Evolutionary conservation across 2,113 vertebrate species (phyloP), one percentile per base, ranked within the genome.

Genomic region (Eclectus roratus): DNA sequence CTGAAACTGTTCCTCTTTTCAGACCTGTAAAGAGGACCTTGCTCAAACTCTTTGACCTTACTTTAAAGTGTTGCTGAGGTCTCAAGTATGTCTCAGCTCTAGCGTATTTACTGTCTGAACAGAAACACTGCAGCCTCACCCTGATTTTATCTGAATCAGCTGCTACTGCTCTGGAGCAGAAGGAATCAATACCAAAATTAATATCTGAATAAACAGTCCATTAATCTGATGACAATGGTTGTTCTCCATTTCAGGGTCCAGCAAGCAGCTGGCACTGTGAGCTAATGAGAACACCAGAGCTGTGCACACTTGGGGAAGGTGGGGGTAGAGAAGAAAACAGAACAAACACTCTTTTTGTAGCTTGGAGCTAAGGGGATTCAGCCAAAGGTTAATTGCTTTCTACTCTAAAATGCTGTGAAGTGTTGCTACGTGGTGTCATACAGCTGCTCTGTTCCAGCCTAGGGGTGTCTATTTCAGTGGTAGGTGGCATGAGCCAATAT

Each of bases 321-420:
- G 61, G 72, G 79, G 47, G 27, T 25, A 81, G 86, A 90, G 94
- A 95, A 86, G 94, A 94, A 95, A 97, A 91, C 84, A 92, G 94
- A 96, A 96, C 91, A 96, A 96, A 94, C 80, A 74, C 77, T 95
- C 77, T 85, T 93, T 95, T 89, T 96, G 96, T 95, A 90, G 90
- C 92, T 93, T 47, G 87, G 44, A 91, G 88, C 91, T 88, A 91
- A 92, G 86, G 88, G 91, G 94, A 97, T 97, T 97, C 96, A 97
- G 95, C 97, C 97, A 97, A 96, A 96, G 95, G 97, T 97, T 97
- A 97, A 97, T 96, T 96, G 89, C 93, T 95, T 81, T 96, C 89
- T 94, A 94, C 94, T 85, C 94, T 95, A 95, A 97, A 94, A 85
- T 96, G 91, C 95, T 93, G 94, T 88, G 91, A 94, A 97, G 92